Percentiles rank a stretch among this genome's conserved stretches.
Evolutionary conservation across 2,797 vertebrate species (phyloP).

Genomic region (Labroides dimidiatus): DNA sequence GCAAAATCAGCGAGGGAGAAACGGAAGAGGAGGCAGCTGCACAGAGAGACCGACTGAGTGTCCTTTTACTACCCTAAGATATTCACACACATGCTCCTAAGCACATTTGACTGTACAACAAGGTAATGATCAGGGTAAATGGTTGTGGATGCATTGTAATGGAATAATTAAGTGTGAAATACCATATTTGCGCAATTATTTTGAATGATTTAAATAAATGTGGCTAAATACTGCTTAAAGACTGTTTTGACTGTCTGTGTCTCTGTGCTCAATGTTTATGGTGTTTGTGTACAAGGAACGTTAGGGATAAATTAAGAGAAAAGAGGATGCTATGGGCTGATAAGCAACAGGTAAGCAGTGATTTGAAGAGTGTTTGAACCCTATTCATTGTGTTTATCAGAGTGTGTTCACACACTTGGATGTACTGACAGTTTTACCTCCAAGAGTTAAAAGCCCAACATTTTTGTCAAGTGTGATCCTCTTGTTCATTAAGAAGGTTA

Average conservation of each 20-base stretch:
- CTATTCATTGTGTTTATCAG: slow-evolving; percentile 14
- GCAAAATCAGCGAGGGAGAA: slow-evolving; percentile 67
- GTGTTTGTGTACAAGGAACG: not conserved
- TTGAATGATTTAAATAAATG: slow-evolving; percentile 22
- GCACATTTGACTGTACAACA: not conserved
- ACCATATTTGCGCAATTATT: slow-evolving; percentile 2
- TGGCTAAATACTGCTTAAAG: slow-evolving; percentile 32
- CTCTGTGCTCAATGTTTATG: slow-evolving; percentile 17
- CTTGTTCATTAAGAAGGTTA: slow-evolving; percentile 77
- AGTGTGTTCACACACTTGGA: slow-evolving; percentile 17
- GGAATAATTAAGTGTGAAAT: not conserved
- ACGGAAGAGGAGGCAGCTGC: slow-evolving; percentile 79
- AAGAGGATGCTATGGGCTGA: slow-evolving; percentile 20
- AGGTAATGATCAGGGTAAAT: not conserved
- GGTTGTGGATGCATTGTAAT: too few species aligned
- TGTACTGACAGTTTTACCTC: slow-evolving; percentile 30
- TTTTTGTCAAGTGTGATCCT: slow-evolving; percentile 66
- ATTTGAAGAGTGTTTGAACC: slow-evolving; percentile 34
- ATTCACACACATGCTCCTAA: not conserved
- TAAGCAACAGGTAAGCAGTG: slow-evolving; percentile 47
- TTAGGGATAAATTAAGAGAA: slow-evolving; percentile 15
- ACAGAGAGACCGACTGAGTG: slow-evolving; percentile 79
- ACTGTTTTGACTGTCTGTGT: slow-evolving; percentile 13
- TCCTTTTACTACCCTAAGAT: slow-evolving; percentile 76
- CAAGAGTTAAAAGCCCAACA: slow-evolving; percentile 15